Evolutionary conservation across 2,888 invertebrate species (phyloP), one percentile per base, ranked within the genome.

Genomic region (Phyto melanocephala): DNA sequence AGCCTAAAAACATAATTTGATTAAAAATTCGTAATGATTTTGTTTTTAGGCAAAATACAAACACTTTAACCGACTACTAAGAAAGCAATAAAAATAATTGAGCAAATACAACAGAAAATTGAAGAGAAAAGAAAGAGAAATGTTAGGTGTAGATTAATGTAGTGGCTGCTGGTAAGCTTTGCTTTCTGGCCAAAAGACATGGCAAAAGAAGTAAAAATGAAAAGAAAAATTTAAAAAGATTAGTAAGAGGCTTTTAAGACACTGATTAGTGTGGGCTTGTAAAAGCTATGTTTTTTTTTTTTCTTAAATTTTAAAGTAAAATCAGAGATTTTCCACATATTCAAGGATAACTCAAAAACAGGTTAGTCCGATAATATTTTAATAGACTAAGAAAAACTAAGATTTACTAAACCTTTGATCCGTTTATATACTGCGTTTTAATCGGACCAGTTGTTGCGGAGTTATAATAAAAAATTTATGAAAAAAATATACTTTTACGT

Each of bases 51-150:
- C 15, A 56, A 33, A 33, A 17, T 35, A 56, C 17, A 35, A 56
- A 33, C 15, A 56, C 5, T 10, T 17, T 11, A 17, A 1, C 35
- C 15, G 17, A n/a, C 37, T 22, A 7, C 13, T 7, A 63, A 63
- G 47, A 47, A 47, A 33, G 45, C 33, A 47, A 63, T 47, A 33
- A 63, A 63, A 63, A 47, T 63, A 63, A 63, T 47, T 63, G 47
- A 47, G 7, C 47, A 47, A 45, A 47, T 17, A 15, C n/a, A 54
- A 15, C 28, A 56, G 33, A 2, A 15, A 1, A 17, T 15, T 1
- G 15, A 33, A 4, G 33, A 17, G 15, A 17, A 17, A 17, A 47
- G 5, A n/a, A 1, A 28, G 15, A 22, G 2, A 15, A 33, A 52
- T 28, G 28, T 28, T 28, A 28, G 62, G 6, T 54, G 33, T 35